Evolutionary conservation across 2,888 invertebrate species (phyloP), one percentile per base, ranked within the genome.

Genomic region (Nephrotoma guestfalica): DNA sequence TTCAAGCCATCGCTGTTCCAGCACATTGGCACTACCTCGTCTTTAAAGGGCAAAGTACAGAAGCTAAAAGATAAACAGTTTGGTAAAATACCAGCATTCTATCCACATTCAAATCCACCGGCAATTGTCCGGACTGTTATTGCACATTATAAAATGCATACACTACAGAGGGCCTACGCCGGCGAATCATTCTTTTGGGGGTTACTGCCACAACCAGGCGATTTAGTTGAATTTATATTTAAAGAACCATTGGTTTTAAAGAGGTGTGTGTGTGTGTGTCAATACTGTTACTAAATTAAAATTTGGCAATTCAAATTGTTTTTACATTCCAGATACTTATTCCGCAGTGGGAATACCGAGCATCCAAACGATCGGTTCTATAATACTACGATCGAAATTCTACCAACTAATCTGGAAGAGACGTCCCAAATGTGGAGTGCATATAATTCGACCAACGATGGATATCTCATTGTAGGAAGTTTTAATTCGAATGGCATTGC

Each of bases 111-210:
- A 43, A 97, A 97, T 92, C 96, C 96, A 0, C 92, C 95, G 86
- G 95, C 95, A 0, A 92, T 90, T 45, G 93, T 96, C 6, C 93
- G 93, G 84, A 95, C 96, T 2, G 94, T 95, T 87, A 95, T 98
- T 87, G 95, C 95, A 88, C 94, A 95, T 13, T 97, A 97, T 90
- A 95, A 95, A 88, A 95, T 95, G 87, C 96, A 96, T 91, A 94
- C 95, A 0, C 90, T 98, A 30, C 93, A 94, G 87, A 94, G 94
- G 88, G 98, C 98, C 3, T 99, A 99, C 90, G 92, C 93, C 30
- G 98, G 99, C 0, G 95, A 95, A 88, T 95, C 95, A 0, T 98
- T 95, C 90, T 99, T 98, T 91, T 98, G 98, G 98, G 98, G 97
- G 0, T 91, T 96, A 9, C 92, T 96, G 71, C 98, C 98, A 0